These are phyloP conservation scores for Agrochola lota DNA, from an alignment of 2,888 invertebrate species.

Conservation along the genomic window DNA sequence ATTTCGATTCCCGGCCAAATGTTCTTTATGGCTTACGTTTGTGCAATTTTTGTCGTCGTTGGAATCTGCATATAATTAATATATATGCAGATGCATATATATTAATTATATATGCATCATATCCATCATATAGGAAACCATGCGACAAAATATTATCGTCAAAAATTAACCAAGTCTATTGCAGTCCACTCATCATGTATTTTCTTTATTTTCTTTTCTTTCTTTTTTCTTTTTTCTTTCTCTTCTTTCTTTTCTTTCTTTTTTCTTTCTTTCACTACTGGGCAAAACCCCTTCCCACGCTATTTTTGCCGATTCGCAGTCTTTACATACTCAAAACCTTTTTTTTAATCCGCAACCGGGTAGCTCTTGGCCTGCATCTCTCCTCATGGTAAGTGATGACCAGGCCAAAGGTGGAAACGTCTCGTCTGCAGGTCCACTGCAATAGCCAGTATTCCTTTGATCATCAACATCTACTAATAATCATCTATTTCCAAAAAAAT, in stretches of 20 bases:
- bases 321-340: neutral
- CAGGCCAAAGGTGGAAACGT: no score
- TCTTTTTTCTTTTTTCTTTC: no score
- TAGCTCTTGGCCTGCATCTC: no score
- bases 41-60: neutral
- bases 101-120: no score
- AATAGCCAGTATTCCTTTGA: neutral
- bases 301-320: neutral
- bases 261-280: neutral
- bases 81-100: no score
- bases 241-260: no score
- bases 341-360: no score
- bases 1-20: slow-evolving; percentile 29
- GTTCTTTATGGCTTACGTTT: neutral
- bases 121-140: neutral
- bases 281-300: neutral
- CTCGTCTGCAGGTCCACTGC: neutral
- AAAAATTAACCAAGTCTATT: neutral
- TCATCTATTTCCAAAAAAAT: neutral
- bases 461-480: neutral
- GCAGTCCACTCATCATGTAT: neutral
- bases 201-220: no score
- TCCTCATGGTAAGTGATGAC: no score
- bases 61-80: neutral
- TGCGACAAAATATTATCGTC: neutral